Base-by-base conservation (phyloP, 2,888 invertebrate species). In the Psylliodes chrysocephalus region DNA sequence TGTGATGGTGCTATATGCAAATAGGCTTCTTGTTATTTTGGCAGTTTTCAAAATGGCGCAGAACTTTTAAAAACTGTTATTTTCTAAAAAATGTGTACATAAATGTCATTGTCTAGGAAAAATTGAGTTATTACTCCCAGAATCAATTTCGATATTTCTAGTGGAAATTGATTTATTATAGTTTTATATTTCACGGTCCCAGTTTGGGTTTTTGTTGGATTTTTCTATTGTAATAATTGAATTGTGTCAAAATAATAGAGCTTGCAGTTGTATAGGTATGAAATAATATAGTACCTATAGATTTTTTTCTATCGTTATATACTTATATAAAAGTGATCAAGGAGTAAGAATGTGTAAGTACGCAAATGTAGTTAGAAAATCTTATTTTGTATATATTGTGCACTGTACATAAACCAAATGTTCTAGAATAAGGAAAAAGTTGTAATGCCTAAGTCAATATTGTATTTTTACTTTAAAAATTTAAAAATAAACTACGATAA, bases 1-100 rank as follows among this genome's bases (percentile, higher is more conserved):
- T 80, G 80, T 81, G 79, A 80, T 80, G 81, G 80, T 80, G 80
- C 81, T 79, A 79, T 67, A 75, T 28, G 49, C 28, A 46, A 22
- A 5, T 7, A 22, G 22, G 15, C 44, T 44, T 44, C 17, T 17
- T 44, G 17, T 44, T 44, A 19, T 44, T 46, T 25, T 22, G 22
- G 14, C 19, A 14, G 2, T 22, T 46, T 46, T 19, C n/a, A 8
- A 44, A 44, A 44, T 19, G n/a, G 44, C 40, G 7, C 40, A n/a
- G n/a, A n/a, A n/a, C n/a, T n/a, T n/a, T n/a, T n/a, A n/a, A n/a
- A n/a, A n/a, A n/a, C n/a, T n/a, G n/a, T n/a, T n/a, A n/a, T n/a
- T n/a, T n/a, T n/a, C n/a, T n/a, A n/a, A n/a, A n/a, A n/a, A n/a
- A n/a, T n/a, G n/a, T n/a, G n/a, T n/a, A n/a, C n/a, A n/a, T n/a